Evolutionary conservation across 2,888 invertebrate species (phyloP).

Genomic region (Himalopsyche tibetana): DNA sequence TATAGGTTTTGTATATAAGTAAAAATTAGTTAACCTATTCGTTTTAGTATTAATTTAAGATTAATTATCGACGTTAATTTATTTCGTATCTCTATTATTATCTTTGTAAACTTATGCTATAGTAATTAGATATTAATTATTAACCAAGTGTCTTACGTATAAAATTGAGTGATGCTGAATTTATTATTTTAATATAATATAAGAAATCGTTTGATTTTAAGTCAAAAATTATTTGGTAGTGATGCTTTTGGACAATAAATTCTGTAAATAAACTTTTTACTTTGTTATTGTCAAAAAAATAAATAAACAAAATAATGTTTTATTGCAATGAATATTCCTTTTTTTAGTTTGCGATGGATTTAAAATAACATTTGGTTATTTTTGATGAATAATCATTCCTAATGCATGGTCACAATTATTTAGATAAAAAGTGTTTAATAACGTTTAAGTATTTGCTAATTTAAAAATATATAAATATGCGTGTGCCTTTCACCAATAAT

Average conservation of each 20-base stretch:
- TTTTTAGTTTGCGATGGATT: not conserved
- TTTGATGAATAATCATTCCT: not conserved
- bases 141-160: constrained; percentile 14
- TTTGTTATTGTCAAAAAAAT: not conserved
- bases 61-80: constrained; percentile 17
- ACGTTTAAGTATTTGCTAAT: constrained; percentile 32
- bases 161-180: constrained; percentile 9
- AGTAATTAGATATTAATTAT: not conserved
- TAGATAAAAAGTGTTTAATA: not conserved
- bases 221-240: not conserved
- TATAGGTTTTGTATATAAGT: not conserved
- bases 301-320: not conserved
- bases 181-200: not conserved
- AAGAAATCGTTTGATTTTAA: not conserved
- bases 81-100: constrained; percentile 10
- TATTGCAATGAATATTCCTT: not conserved
- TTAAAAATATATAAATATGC: constrained; percentile 28
- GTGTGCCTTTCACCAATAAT: constrained; percentile 45
- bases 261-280: not conserved
- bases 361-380: not conserved
- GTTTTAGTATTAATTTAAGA: not conserved
- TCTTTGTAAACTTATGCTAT: not conserved
- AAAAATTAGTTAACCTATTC: not conserved
- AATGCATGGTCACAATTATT: not conserved
- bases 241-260: not conserved